Conservation (phyloP, 2,797 vertebrate genomes). For the Darevskia mixta region DNA sequence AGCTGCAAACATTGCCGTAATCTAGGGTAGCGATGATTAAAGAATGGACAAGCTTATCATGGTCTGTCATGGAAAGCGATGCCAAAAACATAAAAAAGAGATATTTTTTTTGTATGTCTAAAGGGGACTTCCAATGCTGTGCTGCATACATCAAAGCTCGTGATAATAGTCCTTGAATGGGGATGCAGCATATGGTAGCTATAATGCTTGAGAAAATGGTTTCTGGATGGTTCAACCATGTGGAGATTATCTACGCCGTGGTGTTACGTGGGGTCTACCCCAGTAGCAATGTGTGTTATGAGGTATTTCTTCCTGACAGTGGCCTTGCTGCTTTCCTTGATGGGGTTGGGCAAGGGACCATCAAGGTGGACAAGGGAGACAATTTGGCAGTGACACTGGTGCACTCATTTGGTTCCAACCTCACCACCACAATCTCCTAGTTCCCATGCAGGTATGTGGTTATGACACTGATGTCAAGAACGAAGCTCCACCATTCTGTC, state of each 20-base stretch:
- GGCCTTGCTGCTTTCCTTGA: too few relatives aligned
- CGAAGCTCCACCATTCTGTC: too few relatives aligned
- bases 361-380: too few relatives aligned
- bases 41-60: slow-evolving; percentile 11
- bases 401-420: too few relatives aligned
- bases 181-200: neutral
- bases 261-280: too few relatives aligned
- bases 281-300: too few relatives aligned
- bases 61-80: slow-evolving; percentile 8
- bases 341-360: too few relatives aligned
- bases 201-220: neutral
- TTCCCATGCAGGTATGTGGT: too few relatives aligned
- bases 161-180: neutral
- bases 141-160: neutral
- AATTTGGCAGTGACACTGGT: too few relatives aligned
- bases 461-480: too few relatives aligned
- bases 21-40: neutral
- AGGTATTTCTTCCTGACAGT: too few relatives aligned
- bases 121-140: neutral
- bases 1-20: neutral
- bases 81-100: neutral
- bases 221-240: neutral
- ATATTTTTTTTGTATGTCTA: neutral
- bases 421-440: too few relatives aligned
- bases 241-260: neutral